Evolutionary conservation across 2,888 invertebrate species (phyloP).

Genomic region (Sepiola atlantica): DNA sequence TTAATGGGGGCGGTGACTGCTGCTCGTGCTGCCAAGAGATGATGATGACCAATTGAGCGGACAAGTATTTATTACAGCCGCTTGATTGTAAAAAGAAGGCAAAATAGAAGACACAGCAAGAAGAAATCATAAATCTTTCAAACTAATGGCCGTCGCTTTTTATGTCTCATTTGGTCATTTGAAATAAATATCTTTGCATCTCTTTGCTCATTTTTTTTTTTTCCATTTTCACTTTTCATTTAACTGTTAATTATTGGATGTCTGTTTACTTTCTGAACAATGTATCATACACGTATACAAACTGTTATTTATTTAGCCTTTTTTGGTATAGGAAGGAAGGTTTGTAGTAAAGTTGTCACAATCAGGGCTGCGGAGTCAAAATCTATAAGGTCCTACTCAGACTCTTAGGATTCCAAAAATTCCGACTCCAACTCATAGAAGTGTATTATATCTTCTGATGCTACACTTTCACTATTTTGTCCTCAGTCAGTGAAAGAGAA

Average conservation of each 20-base stretch:
- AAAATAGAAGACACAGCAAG: not conserved
- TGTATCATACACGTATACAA: not conserved
- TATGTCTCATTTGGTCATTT: not conserved
- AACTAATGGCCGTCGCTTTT: not conserved
- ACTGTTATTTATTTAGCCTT: not conserved
- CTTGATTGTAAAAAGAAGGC: not conserved
- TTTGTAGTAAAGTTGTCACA: too few species aligned
- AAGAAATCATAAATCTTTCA: not conserved
- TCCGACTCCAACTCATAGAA: too few species aligned
- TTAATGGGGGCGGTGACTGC: not conserved
- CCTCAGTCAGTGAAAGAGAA: too few species aligned
- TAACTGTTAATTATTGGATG: not conserved
- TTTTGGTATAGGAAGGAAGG: not conserved
- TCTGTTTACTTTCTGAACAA: not conserved
- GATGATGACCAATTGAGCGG: not conserved
- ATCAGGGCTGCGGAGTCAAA: too few species aligned
- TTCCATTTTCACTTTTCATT: not conserved
- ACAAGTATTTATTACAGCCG: not conserved
- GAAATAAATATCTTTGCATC: not conserved
- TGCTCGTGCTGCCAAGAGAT: not conserved
- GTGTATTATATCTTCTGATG: too few species aligned
- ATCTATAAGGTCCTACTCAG: too few species aligned
- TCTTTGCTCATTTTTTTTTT: not conserved
- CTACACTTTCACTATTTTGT: too few species aligned
- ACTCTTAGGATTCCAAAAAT: too few species aligned